Percentiles rank a stretch among this genome's conserved stretches.
phyloP scores from a whole-genome alignment of 2,797 vertebrate species.

The Salmo trutta region DNA sequence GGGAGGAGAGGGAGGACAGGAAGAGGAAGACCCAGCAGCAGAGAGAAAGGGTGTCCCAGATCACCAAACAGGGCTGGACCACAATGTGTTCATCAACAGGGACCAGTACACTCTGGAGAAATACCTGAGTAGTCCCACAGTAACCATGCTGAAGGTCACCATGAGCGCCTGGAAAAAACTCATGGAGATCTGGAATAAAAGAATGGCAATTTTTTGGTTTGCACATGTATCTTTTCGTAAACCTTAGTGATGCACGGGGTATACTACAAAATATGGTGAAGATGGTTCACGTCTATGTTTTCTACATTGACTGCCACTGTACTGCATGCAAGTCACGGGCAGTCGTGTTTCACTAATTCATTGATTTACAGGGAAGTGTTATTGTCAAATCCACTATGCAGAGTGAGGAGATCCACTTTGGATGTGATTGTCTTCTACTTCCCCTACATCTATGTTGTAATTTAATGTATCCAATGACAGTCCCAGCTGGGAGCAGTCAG shows the following conservation, averaged over 20 bases:
- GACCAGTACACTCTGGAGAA: slow-evolving; percentile 6
- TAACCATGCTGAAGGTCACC: neutral
- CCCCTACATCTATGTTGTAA: neutral
- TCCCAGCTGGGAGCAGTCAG: neutral
- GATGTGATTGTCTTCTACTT: neutral
- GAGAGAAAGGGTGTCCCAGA: too few species aligned
- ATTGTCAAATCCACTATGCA: neutral
- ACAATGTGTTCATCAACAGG: neutral
- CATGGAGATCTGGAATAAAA: neutral
- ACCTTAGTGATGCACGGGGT: neutral
- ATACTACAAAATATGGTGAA: neutral
- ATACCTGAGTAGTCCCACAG: neutral
- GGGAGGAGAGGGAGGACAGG: slow-evolving; percentile 15
- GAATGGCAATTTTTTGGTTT: neutral
- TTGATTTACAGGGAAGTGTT: too few species aligned
- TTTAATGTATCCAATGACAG: neutral
- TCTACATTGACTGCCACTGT: too few species aligned
- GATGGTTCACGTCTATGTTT: too few species aligned
- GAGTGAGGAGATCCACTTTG: too few species aligned
- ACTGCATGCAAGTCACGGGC: too few species aligned
- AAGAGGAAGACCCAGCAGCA: neutral
- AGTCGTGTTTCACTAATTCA: too few species aligned
- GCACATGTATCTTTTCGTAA: neutral
- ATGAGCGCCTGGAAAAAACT: neutral
- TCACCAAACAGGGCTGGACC: slow-evolving; percentile 9